phyloP scores from a whole-genome alignment of 2,888 invertebrate species.

The Acanthosoma haemorrhoidale region DNA sequence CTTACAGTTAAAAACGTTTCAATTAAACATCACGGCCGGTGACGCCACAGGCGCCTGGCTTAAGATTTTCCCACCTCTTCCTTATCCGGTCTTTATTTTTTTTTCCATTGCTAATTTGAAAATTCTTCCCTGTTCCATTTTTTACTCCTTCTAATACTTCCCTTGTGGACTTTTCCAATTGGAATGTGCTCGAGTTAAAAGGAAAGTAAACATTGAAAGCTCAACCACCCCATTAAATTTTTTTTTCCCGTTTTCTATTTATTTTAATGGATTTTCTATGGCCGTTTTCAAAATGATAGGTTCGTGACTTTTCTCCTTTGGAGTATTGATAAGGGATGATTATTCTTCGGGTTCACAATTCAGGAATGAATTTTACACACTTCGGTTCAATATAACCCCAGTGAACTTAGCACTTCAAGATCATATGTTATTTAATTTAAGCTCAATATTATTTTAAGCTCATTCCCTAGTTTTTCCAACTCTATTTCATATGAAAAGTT shows the following conservation, averaged over 20 bases:
- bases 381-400: too few species aligned
- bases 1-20: too few species aligned
- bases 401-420: too few species aligned
- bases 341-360: too few species aligned
- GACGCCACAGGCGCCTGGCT: too few species aligned
- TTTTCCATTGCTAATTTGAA: not conserved
- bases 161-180: not conserved
- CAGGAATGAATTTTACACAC: too few species aligned
- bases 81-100: not conserved
- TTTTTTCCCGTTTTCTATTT: not conserved
- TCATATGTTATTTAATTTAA: too few species aligned
- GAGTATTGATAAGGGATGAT: not conserved
- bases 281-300: not conserved
- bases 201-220: not conserved
- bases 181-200: not conserved
- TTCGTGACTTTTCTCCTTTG: not conserved
- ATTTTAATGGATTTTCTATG: not conserved
- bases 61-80: not conserved
- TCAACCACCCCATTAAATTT: not conserved
- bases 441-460: too few species aligned
- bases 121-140: not conserved
- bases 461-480: too few species aligned
- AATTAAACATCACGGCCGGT: too few species aligned
- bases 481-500: too few species aligned
- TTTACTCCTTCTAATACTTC: not conserved